A percentile compares a stretch with the other conserved stretches of the same genome.
phyloP scores from a whole-genome alignment of 2,888 invertebrate genomes.

The Drosophila austrosaltans region DNA sequence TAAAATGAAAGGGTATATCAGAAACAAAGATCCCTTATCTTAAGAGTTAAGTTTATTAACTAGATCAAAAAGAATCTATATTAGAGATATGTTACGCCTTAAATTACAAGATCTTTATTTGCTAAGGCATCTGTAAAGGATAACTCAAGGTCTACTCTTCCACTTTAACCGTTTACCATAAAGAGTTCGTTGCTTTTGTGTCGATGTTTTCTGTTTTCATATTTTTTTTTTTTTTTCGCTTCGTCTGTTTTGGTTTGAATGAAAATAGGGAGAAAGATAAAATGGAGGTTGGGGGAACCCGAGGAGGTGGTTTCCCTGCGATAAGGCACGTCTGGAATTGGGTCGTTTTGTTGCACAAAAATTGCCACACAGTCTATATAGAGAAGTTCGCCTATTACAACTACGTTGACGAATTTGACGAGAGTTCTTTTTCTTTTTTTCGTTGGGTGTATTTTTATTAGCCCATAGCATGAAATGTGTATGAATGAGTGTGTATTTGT shows the following conservation, averaged over 20 bases:
- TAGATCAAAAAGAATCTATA: too few relatives aligned
- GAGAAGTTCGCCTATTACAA: constrained; percentile 8
- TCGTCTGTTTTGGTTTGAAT: constrained; percentile 36
- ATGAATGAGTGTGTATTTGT: constrained; percentile 29
- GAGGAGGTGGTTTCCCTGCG: constrained; percentile 39
- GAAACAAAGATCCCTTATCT: too few relatives aligned
- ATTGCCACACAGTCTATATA: neutral
- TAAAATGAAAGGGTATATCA: neutral
- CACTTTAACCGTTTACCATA: neutral
- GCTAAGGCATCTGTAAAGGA: neutral
- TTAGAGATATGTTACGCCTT: too few relatives aligned
- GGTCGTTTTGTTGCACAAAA: constrained; percentile 55
- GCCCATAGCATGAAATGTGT: constrained; percentile 67
- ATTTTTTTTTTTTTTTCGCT: neutral
- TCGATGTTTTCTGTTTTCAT: neutral
- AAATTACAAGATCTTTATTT: too few relatives aligned
- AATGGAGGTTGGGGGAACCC: neutral
- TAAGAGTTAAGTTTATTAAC: too few relatives aligned
- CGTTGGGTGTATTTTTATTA: constrained; percentile 59
- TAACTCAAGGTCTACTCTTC: neutral
- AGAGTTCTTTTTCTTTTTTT: constrained; percentile 26
- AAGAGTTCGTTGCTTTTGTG: neutral
- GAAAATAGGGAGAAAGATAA: neutral
- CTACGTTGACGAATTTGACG: constrained; percentile 26
- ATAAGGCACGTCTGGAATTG: constrained; percentile 78